These are phyloP conservation scores for Aselliscus stoliczkanus DNA, from an alignment of 2,797 vertebrate species.

Conservation along the genomic window DNA sequence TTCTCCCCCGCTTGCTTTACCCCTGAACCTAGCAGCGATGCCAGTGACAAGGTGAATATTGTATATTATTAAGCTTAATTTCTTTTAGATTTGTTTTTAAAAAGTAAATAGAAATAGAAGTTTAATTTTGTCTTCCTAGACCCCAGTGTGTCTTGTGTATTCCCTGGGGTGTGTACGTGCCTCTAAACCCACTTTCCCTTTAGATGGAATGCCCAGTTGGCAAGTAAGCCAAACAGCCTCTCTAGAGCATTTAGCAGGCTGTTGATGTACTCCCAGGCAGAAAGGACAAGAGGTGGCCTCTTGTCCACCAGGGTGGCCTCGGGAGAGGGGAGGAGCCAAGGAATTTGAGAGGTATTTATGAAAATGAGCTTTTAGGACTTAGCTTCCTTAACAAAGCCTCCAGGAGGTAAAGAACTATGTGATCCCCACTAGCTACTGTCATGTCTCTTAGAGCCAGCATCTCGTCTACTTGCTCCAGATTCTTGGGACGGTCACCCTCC, in stretches of 20 bases:
- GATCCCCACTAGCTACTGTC: background rate
- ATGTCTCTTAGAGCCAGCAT: background rate
- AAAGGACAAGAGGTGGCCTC: background rate
- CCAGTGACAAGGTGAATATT: background rate
- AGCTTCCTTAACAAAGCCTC: background rate
- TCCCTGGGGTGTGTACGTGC: background rate
- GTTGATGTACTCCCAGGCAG: background rate
- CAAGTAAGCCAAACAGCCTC: background rate
- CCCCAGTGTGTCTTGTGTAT: background rate
- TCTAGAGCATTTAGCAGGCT: background rate
- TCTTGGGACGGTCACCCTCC: background rate
- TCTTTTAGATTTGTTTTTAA: background rate
- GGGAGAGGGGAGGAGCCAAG: background rate
- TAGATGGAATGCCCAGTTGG: background rate
- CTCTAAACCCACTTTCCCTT: background rate
- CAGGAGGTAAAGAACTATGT: background rate
- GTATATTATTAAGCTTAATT: background rate
- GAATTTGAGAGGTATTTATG: background rate
- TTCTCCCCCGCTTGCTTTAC: background rate
- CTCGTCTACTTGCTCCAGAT: background rate
- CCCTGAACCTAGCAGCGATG: background rate
- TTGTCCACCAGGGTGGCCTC: background rate
- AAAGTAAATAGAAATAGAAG: background rate
- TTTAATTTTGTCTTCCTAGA: background rate
- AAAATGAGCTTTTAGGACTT: background rate